These are phyloP conservation scores for Lanius ludovicianus DNA, from an alignment of 2,113 vertebrate species.

Conservation along the genomic window DNA sequence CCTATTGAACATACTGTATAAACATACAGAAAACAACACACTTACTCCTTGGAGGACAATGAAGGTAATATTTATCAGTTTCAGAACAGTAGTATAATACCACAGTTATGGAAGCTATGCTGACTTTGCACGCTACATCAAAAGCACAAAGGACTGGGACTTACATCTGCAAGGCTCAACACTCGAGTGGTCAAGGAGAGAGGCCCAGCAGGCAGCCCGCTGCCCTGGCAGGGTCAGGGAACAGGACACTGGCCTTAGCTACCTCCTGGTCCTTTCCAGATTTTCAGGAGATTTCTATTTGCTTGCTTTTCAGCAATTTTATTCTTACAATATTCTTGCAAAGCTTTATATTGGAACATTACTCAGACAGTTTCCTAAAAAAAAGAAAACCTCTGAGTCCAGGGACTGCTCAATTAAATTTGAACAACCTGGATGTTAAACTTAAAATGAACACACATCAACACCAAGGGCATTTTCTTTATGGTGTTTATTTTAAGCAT, in stretches of 20 bases:
- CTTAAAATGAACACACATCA: constrained; percentile 53
- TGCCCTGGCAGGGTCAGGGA: constrained; percentile 36
- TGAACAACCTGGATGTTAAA: constrained; percentile 34
- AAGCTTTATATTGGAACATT: not conserved
- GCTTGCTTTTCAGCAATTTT: constrained; percentile 2
- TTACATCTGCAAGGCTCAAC: constrained; percentile 35
- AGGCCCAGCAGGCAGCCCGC: constrained; percentile 16
- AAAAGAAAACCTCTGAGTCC: constrained; percentile 20
- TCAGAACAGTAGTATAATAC: constrained; percentile 68
- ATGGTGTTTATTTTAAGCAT: constrained; percentile 62
- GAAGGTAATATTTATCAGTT: constrained; percentile 56
- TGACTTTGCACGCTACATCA: constrained; percentile 54
- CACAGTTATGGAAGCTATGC: constrained; percentile 53
- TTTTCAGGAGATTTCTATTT: not conserved
- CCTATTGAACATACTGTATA: constrained; percentile 2
- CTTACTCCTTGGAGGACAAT: constrained; percentile 49
- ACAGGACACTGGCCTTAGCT: not conserved
- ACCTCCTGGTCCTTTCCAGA: not conserved
- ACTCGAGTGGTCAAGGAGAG: not conserved
- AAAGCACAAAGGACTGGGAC: constrained; percentile 44
- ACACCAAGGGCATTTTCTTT: constrained; percentile 52
- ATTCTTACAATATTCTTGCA: not conserved
- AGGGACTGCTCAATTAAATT: constrained; percentile 20
- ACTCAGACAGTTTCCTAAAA: constrained; percentile 28
- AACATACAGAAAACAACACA: constrained; percentile 56